phyloP scores from a whole-genome alignment of 2,113 vertebrate species.

The Archilochus colubris region DNA sequence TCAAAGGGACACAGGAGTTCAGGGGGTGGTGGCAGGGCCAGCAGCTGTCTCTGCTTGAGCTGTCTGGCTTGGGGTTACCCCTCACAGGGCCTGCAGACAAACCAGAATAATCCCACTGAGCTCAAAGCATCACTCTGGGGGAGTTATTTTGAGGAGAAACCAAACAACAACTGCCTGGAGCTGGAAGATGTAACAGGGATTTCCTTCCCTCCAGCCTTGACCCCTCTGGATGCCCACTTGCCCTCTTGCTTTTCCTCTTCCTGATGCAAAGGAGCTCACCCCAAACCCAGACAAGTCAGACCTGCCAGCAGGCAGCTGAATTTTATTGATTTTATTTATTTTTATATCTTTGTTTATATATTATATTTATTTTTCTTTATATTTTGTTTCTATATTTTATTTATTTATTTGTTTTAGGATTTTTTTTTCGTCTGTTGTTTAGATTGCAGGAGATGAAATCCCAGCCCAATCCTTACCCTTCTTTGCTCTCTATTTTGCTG shows the following conservation, averaged over 20 bases:
- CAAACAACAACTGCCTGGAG: slow-evolving; percentile 27
- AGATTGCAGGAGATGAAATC: background rate
- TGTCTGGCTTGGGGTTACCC: background rate
- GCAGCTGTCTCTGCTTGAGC: background rate
- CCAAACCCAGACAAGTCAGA: background rate
- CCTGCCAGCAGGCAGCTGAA: background rate
- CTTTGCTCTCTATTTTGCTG: background rate
- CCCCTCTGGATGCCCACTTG: accelerated
- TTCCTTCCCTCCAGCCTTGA: background rate
- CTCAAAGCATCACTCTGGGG: background rate
- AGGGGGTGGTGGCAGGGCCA: background rate
- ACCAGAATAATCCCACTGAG: background rate
- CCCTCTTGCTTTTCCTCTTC: background rate
- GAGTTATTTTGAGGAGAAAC: slow-evolving; percentile 8
- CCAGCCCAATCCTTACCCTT: background rate
- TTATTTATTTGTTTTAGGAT: no score
- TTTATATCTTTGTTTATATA: no score
- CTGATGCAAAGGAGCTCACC: accelerated
- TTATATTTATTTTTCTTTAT: no score
- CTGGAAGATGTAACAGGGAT: background rate
- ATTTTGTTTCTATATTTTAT: no score
- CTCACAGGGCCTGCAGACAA: background rate
- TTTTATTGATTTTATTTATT: background rate
- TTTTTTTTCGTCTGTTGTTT: background rate
- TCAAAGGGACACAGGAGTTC: background rate